A percentile compares a stretch with the other conserved stretches of the same genome.
Evolutionary conservation across 2,113 vertebrate species (phyloP).

Genomic region (Cariama cristata): DNA sequence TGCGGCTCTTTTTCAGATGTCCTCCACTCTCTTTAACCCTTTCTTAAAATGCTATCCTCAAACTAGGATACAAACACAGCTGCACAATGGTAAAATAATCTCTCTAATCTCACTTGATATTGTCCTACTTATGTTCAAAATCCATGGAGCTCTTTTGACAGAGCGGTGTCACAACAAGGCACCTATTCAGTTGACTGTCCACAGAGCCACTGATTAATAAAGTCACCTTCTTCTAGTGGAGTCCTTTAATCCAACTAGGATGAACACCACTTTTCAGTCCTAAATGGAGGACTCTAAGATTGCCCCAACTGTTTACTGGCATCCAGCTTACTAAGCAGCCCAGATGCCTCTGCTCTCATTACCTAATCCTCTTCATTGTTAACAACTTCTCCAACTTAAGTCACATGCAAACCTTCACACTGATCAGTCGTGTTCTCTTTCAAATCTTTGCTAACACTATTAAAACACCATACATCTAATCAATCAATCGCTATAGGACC

Average conservation of each 20-base stretch:
- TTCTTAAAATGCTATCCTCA: neutral
- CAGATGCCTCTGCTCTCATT: neutral
- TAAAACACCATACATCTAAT: neutral
- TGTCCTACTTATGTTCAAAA: neutral
- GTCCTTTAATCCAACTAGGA: neutral
- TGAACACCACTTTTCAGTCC: neutral
- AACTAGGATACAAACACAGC: neutral
- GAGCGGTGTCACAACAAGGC: neutral
- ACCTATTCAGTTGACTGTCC: neutral
- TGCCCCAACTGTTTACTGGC: neutral
- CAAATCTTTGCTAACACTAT: neutral
- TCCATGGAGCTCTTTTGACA: neutral
- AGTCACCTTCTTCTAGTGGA: neutral
- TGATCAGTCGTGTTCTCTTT: neutral
- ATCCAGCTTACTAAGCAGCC: neutral
- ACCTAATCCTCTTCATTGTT: neutral
- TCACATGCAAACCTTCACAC: neutral
- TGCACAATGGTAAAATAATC: neutral
- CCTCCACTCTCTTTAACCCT: neutral
- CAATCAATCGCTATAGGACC: accelerated
- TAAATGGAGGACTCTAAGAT: neutral
- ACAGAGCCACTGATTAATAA: neutral
- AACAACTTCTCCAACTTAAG: neutral
- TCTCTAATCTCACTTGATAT: neutral
- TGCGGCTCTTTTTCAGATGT: neutral